Evolutionary conservation across 2,797 vertebrate species (phyloP).

Genomic region (Anguilla obscura): DNA sequence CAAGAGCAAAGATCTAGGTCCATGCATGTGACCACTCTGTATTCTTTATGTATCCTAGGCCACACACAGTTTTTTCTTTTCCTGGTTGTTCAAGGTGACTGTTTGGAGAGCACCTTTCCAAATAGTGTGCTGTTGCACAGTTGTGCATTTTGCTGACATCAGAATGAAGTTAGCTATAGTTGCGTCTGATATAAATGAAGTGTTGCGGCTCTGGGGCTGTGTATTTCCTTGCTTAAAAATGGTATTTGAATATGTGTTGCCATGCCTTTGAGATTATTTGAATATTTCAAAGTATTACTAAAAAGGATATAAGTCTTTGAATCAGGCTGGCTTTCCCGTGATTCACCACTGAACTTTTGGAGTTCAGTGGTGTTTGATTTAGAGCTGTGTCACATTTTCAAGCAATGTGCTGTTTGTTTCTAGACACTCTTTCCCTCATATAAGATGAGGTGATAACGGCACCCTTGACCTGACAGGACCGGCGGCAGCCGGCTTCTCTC

Average conservation of each 20-base stretch:
- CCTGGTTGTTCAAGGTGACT: neutral
- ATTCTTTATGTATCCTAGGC: neutral
- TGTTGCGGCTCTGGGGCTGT: neutral
- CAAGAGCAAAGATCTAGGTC: neutral
- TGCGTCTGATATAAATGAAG: neutral
- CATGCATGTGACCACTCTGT: slow-evolving; percentile 10
- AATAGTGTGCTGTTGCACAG: neutral
- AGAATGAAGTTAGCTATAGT: neutral
- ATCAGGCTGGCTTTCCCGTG: neutral
- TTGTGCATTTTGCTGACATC: neutral
- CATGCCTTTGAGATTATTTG: neutral
- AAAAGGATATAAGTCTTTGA: slow-evolving; percentile 5
- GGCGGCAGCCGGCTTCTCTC: neutral
- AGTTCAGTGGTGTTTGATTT: neutral
- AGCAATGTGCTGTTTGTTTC: slow-evolving; percentile 21
- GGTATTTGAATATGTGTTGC: neutral
- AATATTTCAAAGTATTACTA: neutral
- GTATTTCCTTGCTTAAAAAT: neutral
- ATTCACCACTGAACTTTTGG: slow-evolving; percentile 4
- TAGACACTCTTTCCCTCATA: slow-evolving; percentile 1
- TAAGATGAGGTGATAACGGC: slow-evolving; percentile 19
- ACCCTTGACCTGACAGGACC: neutral
- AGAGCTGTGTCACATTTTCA: neutral
- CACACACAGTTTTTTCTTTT: neutral
- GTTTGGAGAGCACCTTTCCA: neutral